A percentile compares a stretch with the other conserved stretches of the same genome.
phyloP scores from a whole-genome alignment of 2,888 invertebrate genomes.

The Caenorhabditis panamensis region DNA sequence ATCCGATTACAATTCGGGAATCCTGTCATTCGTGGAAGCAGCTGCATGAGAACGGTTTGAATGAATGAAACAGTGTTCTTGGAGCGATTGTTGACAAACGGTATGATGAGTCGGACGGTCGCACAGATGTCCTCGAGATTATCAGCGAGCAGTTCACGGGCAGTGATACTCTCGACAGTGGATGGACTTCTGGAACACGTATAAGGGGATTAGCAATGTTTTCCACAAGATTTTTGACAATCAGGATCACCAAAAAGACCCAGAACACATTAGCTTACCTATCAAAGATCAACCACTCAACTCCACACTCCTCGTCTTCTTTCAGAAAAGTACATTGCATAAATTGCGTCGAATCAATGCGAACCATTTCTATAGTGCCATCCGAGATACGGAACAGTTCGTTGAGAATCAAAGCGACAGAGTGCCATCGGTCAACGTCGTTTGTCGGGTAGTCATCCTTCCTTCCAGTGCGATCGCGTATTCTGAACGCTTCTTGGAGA shows the following conservation, averaged over 20 bases:
- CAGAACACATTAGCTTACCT: too few relatives aligned
- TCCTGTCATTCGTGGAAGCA: conserved; percentile 86
- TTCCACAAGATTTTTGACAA: neutral
- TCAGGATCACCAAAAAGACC: neutral
- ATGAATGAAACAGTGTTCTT: conserved; percentile 81
- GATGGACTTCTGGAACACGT: conserved; percentile 80
- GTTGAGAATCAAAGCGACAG: conserved; percentile 85
- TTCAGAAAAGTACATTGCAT: conserved; percentile 25
- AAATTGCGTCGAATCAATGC: conserved; percentile 62
- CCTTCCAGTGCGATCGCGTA: neutral
- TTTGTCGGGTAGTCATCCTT: conserved; percentile 20
- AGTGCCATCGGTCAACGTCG: conserved; percentile 52
- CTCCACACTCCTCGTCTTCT: conserved; percentile 63
- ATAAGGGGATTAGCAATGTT: neutral
- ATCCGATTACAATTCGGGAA: conserved; percentile 51
- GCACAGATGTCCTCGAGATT: conserved; percentile 86
- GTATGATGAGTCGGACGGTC: conserved; percentile 32
- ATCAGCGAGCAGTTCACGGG: conserved; percentile 88
- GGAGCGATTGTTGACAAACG: conserved; percentile 12
- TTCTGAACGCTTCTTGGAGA: conserved; percentile 88
- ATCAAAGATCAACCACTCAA: conserved; percentile 71
- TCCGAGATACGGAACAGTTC: conserved; percentile 87
- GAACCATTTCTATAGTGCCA: conserved; percentile 69
- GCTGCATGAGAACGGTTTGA: conserved; percentile 90
- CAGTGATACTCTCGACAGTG: conserved; percentile 91